Evolutionary conservation across 2,888 invertebrate genomes (phyloP).

Genomic region (Patella depressa): DNA sequence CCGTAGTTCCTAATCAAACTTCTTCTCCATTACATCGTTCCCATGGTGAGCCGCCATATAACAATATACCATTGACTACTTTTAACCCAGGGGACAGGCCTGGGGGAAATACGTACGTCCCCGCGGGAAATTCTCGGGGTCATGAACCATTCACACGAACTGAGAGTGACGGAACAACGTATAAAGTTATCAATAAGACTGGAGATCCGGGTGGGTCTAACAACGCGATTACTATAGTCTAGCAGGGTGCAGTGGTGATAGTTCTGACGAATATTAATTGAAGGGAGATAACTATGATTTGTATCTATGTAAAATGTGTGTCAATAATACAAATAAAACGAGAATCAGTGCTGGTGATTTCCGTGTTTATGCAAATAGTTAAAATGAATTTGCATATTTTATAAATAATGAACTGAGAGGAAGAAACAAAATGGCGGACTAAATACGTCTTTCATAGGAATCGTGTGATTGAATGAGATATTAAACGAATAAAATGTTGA

Average conservation of each 20-base stretch:
- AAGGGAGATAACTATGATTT: too few species aligned
- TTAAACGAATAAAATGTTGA: too few species aligned
- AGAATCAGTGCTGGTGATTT: too few species aligned
- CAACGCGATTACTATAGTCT: constrained; percentile 63
- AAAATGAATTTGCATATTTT: too few species aligned
- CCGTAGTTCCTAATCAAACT: constrained; percentile 56
- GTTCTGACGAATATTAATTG: too few species aligned
- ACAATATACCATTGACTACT: constrained; percentile 31
- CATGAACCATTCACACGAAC: not conserved
- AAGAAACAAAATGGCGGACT: too few species aligned
- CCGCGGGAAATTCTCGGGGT: not conserved
- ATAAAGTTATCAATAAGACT: constrained; percentile 19
- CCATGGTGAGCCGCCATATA: constrained; percentile 32
- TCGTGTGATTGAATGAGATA: too few species aligned
- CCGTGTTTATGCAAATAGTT: too few species aligned
- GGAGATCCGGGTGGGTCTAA: constrained; percentile 36
- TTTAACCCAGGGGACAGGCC: constrained; percentile 20
- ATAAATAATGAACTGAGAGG: too few species aligned
- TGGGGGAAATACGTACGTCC: not conserved
- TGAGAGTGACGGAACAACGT: constrained; percentile 16
- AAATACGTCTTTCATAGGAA: too few species aligned
- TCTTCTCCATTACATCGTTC: constrained; percentile 60
- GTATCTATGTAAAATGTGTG: too few species aligned
- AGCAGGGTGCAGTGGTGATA: constrained; percentile 19
- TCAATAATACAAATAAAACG: too few species aligned